Conservation (phyloP, 2,113 vertebrate genomes). For the Pogonocichla stellata region DNA sequence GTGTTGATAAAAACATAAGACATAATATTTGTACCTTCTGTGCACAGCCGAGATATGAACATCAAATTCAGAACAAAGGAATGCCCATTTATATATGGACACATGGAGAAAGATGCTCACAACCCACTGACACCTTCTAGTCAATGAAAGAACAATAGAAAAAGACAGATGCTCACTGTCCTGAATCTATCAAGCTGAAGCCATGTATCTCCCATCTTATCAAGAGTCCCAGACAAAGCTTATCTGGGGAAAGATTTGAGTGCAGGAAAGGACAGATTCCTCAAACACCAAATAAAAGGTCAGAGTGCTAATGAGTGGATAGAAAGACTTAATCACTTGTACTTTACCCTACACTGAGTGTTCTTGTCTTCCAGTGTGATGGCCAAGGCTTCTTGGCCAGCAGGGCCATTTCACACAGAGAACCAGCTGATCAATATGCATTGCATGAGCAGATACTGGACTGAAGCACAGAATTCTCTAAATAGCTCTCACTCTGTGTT, state of each 20-base stretch:
- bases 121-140: not conserved
- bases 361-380: not conserved
- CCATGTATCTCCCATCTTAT: not conserved
- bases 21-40: not conserved
- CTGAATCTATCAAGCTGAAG: not conserved
- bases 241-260: not conserved
- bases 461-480: not conserved
- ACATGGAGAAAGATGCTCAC: not conserved
- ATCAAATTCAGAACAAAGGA: not conserved
- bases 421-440: not conserved
- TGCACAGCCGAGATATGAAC: not conserved
- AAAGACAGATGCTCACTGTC: not conserved
- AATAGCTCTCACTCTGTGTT: not conserved
- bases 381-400: not conserved
- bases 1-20: constrained; percentile 15
- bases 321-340: not conserved
- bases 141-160: not conserved
- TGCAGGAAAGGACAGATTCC: not conserved
- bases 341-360: not conserved
- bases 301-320: not conserved
- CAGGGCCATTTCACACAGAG: not conserved
- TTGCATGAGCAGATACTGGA: not conserved
- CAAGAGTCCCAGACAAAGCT: not conserved
- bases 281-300: not conserved
- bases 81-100: not conserved